These are phyloP conservation scores for Micromesistius poutassou DNA, from an alignment of 2,797 vertebrate genomes.

Conservation along the genomic window DNA sequence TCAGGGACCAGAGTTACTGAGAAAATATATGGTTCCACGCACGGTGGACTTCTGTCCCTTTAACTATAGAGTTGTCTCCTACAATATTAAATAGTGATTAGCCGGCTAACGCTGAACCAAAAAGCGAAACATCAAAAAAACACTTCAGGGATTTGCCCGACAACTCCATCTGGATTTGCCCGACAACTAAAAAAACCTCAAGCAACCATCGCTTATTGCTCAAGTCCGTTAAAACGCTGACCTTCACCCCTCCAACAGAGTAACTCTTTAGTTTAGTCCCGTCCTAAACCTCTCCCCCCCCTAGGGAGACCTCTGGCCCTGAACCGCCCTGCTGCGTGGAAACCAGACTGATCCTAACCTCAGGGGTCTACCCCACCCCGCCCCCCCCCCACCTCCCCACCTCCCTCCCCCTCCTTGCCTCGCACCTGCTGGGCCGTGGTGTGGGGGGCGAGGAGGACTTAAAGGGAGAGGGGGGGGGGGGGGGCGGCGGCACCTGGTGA, in stretches of 20 bases:
- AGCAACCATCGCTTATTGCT: constrained; percentile 72
- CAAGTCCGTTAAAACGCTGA: constrained; percentile 52
- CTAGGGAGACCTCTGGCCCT: too few relatives aligned
- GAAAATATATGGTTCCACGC: constrained; percentile 70
- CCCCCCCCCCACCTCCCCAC: not conserved
- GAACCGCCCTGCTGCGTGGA: not conserved
- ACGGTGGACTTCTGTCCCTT: constrained; percentile 70
- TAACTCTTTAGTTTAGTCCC: not conserved
- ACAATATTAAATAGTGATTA: constrained; percentile 80
- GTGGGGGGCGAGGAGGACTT: constrained; percentile 17
- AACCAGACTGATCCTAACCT: not conserved
- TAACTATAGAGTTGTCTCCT: constrained; percentile 70
- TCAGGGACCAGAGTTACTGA: constrained; percentile 53
- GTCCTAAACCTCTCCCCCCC: not conserved
- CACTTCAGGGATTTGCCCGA: constrained; percentile 58
- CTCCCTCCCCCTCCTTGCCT: too few relatives aligned
- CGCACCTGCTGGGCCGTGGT: not conserved
- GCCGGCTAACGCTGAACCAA: constrained; percentile 68
- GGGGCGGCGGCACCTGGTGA: constrained; percentile 19
- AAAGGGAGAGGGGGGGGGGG: constrained; percentile 12
- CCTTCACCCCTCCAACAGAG: constrained; percentile 55
- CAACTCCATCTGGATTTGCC: constrained; percentile 51
- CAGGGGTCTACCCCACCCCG: not conserved
- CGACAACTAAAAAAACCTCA: constrained; percentile 49
- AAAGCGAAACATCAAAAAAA: constrained; percentile 60